phyloP scores from a whole-genome alignment of 2,113 vertebrate species.

The Leucopsar rothschildi region DNA sequence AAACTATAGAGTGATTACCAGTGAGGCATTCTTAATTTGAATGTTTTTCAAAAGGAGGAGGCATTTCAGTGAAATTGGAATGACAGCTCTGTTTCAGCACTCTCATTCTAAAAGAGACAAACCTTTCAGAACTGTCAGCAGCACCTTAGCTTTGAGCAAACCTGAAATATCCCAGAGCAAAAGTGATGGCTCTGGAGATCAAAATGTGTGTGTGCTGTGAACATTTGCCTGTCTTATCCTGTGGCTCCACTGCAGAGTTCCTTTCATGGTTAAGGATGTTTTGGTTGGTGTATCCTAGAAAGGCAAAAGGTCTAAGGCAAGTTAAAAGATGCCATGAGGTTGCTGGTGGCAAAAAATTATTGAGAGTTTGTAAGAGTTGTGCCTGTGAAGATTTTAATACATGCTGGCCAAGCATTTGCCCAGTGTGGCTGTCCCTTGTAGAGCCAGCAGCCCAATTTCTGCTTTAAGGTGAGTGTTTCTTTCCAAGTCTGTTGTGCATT shows the following conservation, averaged over 20 bases:
- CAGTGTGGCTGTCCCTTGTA: neutral
- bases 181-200: neutral
- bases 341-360: neutral
- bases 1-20: neutral
- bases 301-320: neutral
- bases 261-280: neutral
- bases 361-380: neutral
- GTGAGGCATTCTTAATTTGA: neutral
- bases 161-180: neutral
- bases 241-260: neutral
- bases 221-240: neutral
- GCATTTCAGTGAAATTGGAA: neutral
- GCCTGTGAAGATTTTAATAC: neutral
- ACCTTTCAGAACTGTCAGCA: conserved; percentile 25
- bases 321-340: neutral
- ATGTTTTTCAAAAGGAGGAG: neutral
- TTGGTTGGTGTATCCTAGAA: neutral
- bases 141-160: neutral
- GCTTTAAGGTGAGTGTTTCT: neutral
- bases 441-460: neutral
- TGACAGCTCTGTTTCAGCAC: neutral
- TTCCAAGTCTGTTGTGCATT: neutral
- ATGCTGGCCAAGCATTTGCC: neutral
- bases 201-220: neutral
- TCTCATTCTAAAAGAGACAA: neutral